These are phyloP conservation scores for Mola mola DNA, from an alignment of 2,113 vertebrate species.

Conservation along the genomic window DNA sequence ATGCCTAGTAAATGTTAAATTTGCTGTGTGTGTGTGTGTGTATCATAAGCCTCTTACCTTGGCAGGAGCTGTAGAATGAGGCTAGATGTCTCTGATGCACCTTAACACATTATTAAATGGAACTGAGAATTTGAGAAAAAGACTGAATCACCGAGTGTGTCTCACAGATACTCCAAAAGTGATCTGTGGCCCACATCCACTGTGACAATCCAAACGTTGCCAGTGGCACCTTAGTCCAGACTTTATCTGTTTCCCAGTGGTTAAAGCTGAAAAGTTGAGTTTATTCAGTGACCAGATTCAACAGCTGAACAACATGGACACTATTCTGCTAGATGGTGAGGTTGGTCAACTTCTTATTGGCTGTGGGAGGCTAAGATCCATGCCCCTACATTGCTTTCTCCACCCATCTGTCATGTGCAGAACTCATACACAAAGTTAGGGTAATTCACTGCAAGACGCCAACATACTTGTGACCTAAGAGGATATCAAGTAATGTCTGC, in stretches of 20 bases:
- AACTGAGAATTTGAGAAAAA: conserved; percentile 24
- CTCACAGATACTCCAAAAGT: conserved; percentile 42
- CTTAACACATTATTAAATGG: conserved; percentile 44
- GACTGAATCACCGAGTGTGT: conserved; percentile 35
- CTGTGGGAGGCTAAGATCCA: conserved; percentile 35
- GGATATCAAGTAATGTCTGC: conserved; percentile 65
- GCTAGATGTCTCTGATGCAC: conserved; percentile 43
- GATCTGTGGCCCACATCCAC: conserved; percentile 40
- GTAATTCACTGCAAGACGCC: conserved; percentile 19
- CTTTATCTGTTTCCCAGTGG: conserved; percentile 25
- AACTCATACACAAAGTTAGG: conserved; percentile 40
- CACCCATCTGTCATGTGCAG: conserved; percentile 70
- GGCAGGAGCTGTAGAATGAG: conserved; percentile 35
- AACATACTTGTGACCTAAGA: conserved; percentile 33
- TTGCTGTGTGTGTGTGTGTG: conserved; percentile 6
- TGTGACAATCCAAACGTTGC: conserved; percentile 42
- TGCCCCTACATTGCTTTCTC: conserved; percentile 67
- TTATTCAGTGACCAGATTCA: conserved; percentile 51
- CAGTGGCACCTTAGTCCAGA: conserved; percentile 28
- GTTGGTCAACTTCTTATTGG: conserved; percentile 74
- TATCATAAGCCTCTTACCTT: conserved; percentile 69
- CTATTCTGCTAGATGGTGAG: conserved; percentile 31
- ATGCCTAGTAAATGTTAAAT: conserved; percentile 16
- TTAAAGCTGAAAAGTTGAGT: conserved; percentile 40
- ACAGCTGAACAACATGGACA: conserved; percentile 47